Percentiles rank a stretch among this genome's conserved stretches.
phyloP scores from a whole-genome alignment of 2,797 vertebrate genomes.

The Numenius phaeopus region DNA sequence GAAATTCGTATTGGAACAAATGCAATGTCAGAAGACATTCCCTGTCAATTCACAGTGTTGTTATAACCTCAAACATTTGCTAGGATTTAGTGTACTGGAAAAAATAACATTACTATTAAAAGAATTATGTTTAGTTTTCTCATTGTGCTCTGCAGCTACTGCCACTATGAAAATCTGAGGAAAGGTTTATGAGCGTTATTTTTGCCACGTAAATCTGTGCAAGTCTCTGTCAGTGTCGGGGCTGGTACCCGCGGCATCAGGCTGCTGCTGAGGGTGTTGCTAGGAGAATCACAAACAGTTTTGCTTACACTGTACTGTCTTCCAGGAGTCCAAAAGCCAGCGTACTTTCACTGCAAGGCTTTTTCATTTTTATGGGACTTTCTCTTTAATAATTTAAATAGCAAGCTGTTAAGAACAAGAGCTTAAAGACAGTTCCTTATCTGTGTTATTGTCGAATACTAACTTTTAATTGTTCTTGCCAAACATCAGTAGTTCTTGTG shows the following conservation, averaged over 20 bases:
- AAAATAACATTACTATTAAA: not conserved
- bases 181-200: not conserved
- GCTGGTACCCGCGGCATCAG: not conserved
- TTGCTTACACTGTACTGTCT: not conserved
- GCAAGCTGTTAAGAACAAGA: not conserved
- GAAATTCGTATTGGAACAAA: not conserved
- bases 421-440: not conserved
- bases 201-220: not conserved
- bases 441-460: not conserved
- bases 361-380: conserved; percentile 44
- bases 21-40: not conserved
- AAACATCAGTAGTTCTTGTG: not conserved
- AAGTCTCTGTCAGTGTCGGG: not conserved
- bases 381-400: conserved; percentile 48
- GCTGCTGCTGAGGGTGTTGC: conserved; percentile 39
- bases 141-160: not conserved
- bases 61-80: not conserved
- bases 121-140: not conserved
- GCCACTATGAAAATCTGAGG: not conserved
- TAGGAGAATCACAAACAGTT: conserved; percentile 14
- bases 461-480: conserved; percentile 4
- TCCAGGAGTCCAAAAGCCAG: conserved; percentile 21
- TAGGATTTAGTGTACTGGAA: not conserved
- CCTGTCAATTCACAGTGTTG: not conserved
- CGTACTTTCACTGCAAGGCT: not conserved